Conservation (phyloP, 2,113 vertebrate species). For the Capricornis sumatraensis region DNA sequence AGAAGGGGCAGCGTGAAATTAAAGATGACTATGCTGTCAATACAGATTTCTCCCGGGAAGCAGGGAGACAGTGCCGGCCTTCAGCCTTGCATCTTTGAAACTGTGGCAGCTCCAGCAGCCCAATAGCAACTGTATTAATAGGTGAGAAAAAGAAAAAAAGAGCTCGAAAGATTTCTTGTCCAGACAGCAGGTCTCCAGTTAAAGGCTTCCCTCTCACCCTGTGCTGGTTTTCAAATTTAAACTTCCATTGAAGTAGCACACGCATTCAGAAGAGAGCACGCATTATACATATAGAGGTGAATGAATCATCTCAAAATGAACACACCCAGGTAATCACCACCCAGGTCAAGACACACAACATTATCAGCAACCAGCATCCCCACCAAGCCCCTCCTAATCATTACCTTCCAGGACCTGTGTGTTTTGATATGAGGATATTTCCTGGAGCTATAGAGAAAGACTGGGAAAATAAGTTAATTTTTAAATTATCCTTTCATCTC, state of each 20-base stretch:
- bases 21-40: neutral
- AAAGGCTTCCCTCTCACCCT: neutral
- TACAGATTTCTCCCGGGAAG: neutral
- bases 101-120: neutral
- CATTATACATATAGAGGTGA: neutral
- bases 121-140: neutral
- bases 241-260: neutral
- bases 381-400: neutral
- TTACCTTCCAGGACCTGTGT: neutral
- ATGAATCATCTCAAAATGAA: neutral
- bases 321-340: neutral
- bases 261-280: neutral
- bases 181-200: neutral
- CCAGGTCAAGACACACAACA: neutral
- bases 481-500: slow-evolving; percentile 56
- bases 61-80: neutral
- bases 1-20: neutral
- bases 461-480: slow-evolving; percentile 51
- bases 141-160: neutral
- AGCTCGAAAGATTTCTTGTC: neutral
- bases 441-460: slow-evolving; percentile 36
- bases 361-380: neutral
- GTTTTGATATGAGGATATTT: slow-evolving; percentile 27
- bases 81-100: neutral
- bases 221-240: neutral